Conservation (phyloP, 2,797 vertebrate species). For the Sebastes goodei region DNA sequence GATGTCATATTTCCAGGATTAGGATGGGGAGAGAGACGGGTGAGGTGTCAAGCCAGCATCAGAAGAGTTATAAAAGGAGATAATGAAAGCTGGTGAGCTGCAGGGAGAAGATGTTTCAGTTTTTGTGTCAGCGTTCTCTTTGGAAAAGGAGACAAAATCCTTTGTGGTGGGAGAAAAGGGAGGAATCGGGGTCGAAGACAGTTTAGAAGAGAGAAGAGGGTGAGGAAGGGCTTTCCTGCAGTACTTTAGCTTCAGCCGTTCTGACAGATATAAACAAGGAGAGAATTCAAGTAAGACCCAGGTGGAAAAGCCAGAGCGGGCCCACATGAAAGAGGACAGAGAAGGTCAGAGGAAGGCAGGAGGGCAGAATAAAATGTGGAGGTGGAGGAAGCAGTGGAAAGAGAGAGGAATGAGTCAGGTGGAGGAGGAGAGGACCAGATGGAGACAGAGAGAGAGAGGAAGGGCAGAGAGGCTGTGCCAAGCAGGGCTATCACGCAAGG, state of each 20-base stretch:
- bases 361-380: conserved; percentile 35
- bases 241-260: conserved; percentile 13
- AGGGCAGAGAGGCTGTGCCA: conserved; percentile 49
- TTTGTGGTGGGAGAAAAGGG: conserved; percentile 10
- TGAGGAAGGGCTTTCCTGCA: neutral
- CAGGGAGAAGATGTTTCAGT: neutral
- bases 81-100: conserved; percentile 7
- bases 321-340: conserved; percentile 29
- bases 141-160: conserved; percentile 7
- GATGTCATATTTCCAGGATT: conserved; percentile 24
- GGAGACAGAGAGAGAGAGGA: conserved; percentile 58
- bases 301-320: conserved; percentile 18
- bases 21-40: neutral
- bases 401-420: conserved; percentile 52
- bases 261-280: conserved; percentile 17
- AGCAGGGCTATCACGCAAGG: conserved; percentile 44
- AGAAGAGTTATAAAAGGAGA: conserved; percentile 15
- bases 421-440: conserved; percentile 64
- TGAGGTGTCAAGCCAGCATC: conserved; percentile 1
- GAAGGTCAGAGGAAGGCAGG: conserved; percentile 59
- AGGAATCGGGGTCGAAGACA: conserved; percentile 25
- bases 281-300: conserved; percentile 4
- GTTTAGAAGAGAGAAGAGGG: neutral
- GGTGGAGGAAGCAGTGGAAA: conserved; percentile 32
- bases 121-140: conserved; percentile 19